Evolutionary conservation across 2,113 vertebrate genomes (phyloP).

Genomic region (Halichoeres trimaculatus): DNA sequence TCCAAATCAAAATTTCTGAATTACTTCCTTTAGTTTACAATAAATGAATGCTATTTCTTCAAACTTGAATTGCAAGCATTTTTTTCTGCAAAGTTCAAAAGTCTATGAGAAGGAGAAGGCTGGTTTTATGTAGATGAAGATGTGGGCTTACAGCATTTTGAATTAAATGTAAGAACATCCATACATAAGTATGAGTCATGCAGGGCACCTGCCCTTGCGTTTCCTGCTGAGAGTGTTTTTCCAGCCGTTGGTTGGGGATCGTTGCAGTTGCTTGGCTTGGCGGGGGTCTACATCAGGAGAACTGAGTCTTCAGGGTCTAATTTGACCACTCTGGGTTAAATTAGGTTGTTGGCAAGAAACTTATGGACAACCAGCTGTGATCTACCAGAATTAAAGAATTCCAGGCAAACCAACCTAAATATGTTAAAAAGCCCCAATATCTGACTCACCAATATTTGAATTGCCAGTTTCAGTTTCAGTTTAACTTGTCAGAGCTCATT

Average conservation of each 20-base stretch:
- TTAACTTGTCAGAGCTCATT: too few relatives aligned
- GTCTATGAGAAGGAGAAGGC: constrained; percentile 13
- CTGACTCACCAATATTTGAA: too few relatives aligned
- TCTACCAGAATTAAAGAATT: not conserved
- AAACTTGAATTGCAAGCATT: too few relatives aligned
- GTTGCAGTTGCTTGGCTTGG: constrained; percentile 42
- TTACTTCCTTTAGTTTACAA: too few relatives aligned
- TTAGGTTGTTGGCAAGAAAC: constrained; percentile 19
- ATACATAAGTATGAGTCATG: constrained; percentile 58
- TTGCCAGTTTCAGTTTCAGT: too few relatives aligned
- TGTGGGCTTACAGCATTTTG: constrained; percentile 40
- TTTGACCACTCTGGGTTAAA: constrained; percentile 33
- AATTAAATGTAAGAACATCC: constrained; percentile 55
- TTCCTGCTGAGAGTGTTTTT: constrained; percentile 62
- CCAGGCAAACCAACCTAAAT: constrained; percentile 4
- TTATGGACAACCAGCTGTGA: constrained; percentile 25
- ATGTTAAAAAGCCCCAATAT: not conserved
- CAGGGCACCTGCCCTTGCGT: constrained; percentile 55
- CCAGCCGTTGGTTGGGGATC: constrained; percentile 54
- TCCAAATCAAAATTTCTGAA: too few relatives aligned
- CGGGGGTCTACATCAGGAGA: constrained; percentile 59
- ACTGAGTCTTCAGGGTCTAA: constrained; percentile 25
- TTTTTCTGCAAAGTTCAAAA: too few relatives aligned
- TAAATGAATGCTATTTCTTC: too few relatives aligned
- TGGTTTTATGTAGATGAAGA: constrained; percentile 21